These are phyloP conservation scores for Morone chrysops DNA, from an alignment of 2,113 vertebrate species.

Conservation along the genomic window DNA sequence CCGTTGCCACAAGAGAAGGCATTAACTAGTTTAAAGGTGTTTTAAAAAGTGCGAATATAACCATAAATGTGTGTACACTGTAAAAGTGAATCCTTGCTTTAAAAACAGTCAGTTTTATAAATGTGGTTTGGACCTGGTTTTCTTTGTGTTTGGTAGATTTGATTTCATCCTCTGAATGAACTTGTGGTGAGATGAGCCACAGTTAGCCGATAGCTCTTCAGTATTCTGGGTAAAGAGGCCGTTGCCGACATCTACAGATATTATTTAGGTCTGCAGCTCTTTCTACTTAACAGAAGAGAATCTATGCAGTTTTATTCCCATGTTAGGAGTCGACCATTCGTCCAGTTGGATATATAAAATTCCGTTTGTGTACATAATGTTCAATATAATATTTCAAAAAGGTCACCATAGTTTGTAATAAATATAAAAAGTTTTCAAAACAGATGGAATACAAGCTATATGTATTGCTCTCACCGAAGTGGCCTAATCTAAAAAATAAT, in stretches of 20 bases:
- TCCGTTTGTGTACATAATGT: conserved; percentile 44
- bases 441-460: conserved; percentile 78
- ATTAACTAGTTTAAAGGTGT: neutral
- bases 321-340: neutral
- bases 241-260: neutral
- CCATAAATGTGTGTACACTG: neutral
- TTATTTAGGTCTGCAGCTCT: conserved; percentile 23
- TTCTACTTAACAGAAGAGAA: conserved; percentile 31
- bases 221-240: neutral
- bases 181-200: neutral
- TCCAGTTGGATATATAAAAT: conserved; percentile 11
- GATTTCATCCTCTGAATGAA: neutral
- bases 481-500: conserved; percentile 85
- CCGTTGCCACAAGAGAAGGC: neutral
- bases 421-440: conserved; percentile 71
- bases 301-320: conserved; percentile 75
- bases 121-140: neutral
- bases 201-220: neutral
- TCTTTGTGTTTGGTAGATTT: neutral
- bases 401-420: conserved; percentile 73
- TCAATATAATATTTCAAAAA: conserved; percentile 41
- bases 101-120: neutral
- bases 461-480: conserved; percentile 87
- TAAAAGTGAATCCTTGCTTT: neutral
- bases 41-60: neutral